Evolutionary conservation across 2,888 invertebrate genomes (phyloP).

Genomic region (Lasioglossum zephyrum): DNA sequence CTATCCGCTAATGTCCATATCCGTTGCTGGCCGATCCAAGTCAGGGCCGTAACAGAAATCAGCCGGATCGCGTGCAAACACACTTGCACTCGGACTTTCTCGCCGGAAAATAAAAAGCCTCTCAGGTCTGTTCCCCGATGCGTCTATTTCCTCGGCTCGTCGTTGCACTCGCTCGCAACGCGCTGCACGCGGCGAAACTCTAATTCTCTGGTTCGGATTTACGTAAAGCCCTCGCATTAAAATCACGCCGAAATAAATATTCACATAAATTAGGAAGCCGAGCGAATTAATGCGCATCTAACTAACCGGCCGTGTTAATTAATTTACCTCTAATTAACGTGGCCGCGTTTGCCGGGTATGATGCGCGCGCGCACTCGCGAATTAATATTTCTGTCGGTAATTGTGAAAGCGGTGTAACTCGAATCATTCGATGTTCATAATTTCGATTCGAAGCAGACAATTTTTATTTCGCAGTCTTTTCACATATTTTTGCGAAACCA

Average conservation of each 20-base stretch:
- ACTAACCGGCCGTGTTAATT: conserved; percentile 60
- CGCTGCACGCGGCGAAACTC: neutral
- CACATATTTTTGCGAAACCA: neutral
- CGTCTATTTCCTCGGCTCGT: neutral
- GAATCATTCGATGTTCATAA: no score
- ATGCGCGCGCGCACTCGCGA: neutral
- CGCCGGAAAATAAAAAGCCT: neutral
- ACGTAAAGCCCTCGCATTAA: conserved; percentile 2
- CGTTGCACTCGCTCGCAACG: neutral
- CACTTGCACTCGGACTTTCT: conserved; percentile 22
- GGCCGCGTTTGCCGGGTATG: conserved; percentile 18
- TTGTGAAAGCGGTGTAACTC: neutral
- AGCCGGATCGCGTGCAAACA: conserved; percentile 7
- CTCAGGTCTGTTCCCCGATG: neutral
- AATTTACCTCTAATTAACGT: conserved; percentile 62
- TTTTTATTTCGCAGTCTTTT: neutral
- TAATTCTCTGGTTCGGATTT: neutral
- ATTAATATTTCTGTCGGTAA: conserved; percentile 30
- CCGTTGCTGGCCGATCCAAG: conserved; percentile 45
- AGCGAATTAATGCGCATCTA: conserved; percentile 49
- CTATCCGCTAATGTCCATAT: conserved; percentile 34
- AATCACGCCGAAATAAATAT: conserved; percentile 28
- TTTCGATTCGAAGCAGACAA: neutral
- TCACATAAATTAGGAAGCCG: conserved; percentile 48
- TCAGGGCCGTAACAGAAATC: conserved; percentile 49